A percentile compares a stretch with the other conserved stretches of the same genome.
phyloP scores from a whole-genome alignment of 2,888 invertebrate genomes.

The Acleris literana region DNA sequence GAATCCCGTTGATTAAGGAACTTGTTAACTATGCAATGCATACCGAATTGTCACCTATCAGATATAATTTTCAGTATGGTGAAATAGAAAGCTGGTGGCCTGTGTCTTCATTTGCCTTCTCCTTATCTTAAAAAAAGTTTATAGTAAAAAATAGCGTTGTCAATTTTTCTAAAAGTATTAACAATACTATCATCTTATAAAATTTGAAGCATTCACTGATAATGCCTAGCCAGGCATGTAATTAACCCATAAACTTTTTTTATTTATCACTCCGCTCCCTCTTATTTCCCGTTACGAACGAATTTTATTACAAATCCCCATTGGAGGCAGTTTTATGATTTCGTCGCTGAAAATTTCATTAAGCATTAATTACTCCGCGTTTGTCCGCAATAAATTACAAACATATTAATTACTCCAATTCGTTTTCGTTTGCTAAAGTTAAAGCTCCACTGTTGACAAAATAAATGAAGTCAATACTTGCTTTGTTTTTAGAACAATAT shows the following conservation, averaged over 20 bases:
- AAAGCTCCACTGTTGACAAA: neutral
- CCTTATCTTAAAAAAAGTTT: no score
- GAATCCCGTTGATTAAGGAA: no score
- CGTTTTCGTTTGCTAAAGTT: conserved; percentile 4
- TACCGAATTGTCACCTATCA: no score
- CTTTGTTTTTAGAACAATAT: neutral
- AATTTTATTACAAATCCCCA: conserved; percentile 28
- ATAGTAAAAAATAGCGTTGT: no score
- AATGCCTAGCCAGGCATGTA: neutral
- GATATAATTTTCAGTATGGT: no score
- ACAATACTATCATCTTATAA: neutral
- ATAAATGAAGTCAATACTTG: neutral
- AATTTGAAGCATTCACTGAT: conserved; percentile 4
- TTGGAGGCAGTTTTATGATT: conserved; percentile 28
- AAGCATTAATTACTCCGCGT: conserved; percentile 28
- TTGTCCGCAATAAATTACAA: conserved; percentile 16
- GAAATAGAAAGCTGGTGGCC: no score
- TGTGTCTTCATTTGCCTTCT: no score
- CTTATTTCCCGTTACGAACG: conserved; percentile 16
- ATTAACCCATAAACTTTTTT: conserved; percentile 5
- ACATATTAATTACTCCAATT: conserved; percentile 15
- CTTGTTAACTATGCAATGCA: no score
- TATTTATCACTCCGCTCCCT: conserved; percentile 17
- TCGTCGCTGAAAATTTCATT: conserved; percentile 22
- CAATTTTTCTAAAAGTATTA: neutral